These are phyloP conservation scores for Heliconius erato DNA, from an alignment of 2,888 invertebrate species.

Conservation along the genomic window DNA sequence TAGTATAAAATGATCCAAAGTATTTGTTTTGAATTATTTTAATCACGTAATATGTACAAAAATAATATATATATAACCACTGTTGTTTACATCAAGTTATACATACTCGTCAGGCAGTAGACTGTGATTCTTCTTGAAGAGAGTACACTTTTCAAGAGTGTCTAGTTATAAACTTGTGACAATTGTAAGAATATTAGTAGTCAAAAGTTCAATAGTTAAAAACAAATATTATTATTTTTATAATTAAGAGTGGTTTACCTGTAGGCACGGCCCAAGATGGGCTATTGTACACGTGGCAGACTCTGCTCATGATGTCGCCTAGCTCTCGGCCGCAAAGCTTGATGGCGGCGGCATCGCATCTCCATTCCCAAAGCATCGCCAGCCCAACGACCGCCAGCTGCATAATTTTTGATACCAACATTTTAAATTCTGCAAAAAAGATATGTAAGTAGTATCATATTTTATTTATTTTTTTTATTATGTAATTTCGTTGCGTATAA, in stretches of 20 bases:
- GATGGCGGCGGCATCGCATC: constrained; percentile 66
- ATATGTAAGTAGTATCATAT: constrained; percentile 10
- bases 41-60: neutral
- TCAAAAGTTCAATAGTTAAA: neutral
- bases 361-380: constrained; percentile 64
- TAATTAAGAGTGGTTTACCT: constrained; percentile 58
- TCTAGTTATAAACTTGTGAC: neutral
- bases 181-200: neutral
- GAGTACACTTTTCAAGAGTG: neutral
- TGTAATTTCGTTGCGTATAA: neutral
- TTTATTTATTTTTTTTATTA: neutral
- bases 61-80: neutral
- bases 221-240: neutral
- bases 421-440: constrained; percentile 61
- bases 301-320: constrained; percentile 77
- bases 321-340: constrained; percentile 79
- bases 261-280: constrained; percentile 80
- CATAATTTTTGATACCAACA: constrained; percentile 69
- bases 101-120: neutral
- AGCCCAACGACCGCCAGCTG: constrained; percentile 68
- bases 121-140: constrained; percentile 14
- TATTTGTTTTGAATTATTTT: constrained; percentile 8
- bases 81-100: constrained; percentile 1
- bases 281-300: constrained; percentile 80
- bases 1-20: neutral